Evolutionary conservation across 2,888 invertebrate genomes (phyloP), one percentile per base, ranked within the genome.

Genomic region (Papilio elwesi): DNA sequence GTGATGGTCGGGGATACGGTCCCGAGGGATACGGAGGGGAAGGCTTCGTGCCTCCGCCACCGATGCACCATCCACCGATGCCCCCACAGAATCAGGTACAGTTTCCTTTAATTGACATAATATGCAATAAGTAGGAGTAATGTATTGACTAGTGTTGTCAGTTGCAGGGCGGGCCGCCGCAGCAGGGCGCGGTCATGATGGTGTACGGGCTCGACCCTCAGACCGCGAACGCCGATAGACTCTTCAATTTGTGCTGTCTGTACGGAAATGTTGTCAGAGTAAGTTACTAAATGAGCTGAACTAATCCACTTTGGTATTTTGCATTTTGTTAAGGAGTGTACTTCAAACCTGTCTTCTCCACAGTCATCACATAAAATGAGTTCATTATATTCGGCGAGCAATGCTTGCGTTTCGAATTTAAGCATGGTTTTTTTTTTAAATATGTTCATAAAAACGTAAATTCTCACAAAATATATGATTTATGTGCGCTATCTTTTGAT

Each of bases 201-300:
- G 98, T 99, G 73, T 99, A 99, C 93, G 99, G 99, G 4, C 95
- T 99, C 77, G 98, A 98, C 88, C 97, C 97, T 71, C 96, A 97
- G 82, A 97, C 98, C 83, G 97, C 98, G 87, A 99, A 99, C 92
- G 97, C 98, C 77, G 99, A 99, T 87, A 96, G 97, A 84, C 95
- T 99, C 76, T 99, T 99, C 96, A 99, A 99, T 94, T 95, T 99
- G 83, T 98, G 99, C 94, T 99, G 99, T 93, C 96, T 99, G 77
- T 99, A 99, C 90, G 99, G 99, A 82, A 99, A 99, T 90, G 99
- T 99, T 78, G 97, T 98, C 82, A 96, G 98, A 96, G 99, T 99
- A 91, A 95, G 95, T 94, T 69, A 48, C 5, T 15, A 16, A n/a
- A n/a, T n/a, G n/a, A n/a, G n/a, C n/a, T n/a, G n/a, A n/a, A n/a